Evolutionary conservation across 2,797 vertebrate species (phyloP), one percentile per base, ranked within the genome.

Genomic region (Gymnothorax javanicus): DNA sequence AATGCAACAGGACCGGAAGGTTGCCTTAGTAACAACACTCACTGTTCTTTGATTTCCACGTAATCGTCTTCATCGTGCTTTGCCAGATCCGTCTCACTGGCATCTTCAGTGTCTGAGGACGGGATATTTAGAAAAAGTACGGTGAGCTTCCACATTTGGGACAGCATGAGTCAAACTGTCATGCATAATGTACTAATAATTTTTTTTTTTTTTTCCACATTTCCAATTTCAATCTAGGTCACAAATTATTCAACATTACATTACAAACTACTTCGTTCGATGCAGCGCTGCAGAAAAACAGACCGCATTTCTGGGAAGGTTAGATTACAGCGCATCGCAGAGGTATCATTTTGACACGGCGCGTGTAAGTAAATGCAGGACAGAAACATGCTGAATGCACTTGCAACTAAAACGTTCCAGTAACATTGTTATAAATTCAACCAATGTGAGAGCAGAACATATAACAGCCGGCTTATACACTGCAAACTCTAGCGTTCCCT

Each of bases 31-130:
- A 60, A 54, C 90, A 89, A 87, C 90, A 97, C 98, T 97, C 91
- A 99, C 99, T 99, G 98, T 88, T 99, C 99, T 94, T 99, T 99
- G 94, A 99, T 99, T 94, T 99, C 99, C 77, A 99, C 98, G 83
- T 98, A 99, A 92, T 99, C 98, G 86, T 99, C 97, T 81, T 98
- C 98, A 27, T 99, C 97, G 0, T 99, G 98, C 91, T 99, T 99
- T 83, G 98, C 98, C 89, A 99, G 93, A 90, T 99, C 99, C 0
- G 99, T 99, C 92, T 99, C 99, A 87, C 99, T 99, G 89, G 99
- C 99, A 95, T 99, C 99, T 93, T 99, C 99, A 0, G 99, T 99
- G 92, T 99, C 99, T 99, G 91, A 69, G 84, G 0, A 86, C 93
- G 57, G 84, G 27, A 83, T 56, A 23, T 88, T 2, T 1, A 57